Conservation (phyloP, 2,888 invertebrate genomes). For the Rhyacophila evoluta region DNA sequence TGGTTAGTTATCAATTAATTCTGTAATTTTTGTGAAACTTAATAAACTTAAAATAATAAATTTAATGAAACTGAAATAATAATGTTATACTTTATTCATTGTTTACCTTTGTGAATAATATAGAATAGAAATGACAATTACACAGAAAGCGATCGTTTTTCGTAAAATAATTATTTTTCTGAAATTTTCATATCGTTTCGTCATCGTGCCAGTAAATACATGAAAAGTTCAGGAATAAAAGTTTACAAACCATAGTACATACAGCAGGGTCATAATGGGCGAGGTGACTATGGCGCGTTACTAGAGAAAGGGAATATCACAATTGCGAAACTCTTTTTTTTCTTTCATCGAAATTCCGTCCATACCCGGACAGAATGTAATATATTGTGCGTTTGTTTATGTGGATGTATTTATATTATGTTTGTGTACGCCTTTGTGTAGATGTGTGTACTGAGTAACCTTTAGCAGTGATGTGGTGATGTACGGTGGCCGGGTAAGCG, state of each 20-base stretch:
- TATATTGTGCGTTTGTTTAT: constrained; percentile 13
- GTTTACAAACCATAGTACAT: not conserved
- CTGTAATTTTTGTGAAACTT: too few species aligned
- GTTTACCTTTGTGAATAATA: too few species aligned
- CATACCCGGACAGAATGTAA: not conserved
- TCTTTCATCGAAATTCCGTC: not conserved
- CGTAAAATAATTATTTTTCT: too few species aligned
- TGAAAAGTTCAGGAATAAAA: not conserved
- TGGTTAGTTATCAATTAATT: too few species aligned
- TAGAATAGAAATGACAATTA: too few species aligned
- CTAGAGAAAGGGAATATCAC: constrained; percentile 20
- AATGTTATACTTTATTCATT: too few species aligned
- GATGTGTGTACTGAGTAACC: constrained; percentile 26
- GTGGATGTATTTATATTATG: not conserved
- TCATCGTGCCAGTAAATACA: too few species aligned
- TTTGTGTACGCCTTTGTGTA: not conserved
- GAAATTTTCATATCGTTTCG: too few species aligned
- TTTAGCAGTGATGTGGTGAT: constrained; percentile 33
- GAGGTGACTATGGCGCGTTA: not conserved
- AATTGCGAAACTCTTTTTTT: not conserved
- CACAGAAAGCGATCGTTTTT: too few species aligned
- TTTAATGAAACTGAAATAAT: too few species aligned
- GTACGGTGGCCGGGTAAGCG: constrained; percentile 28
- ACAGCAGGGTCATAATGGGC: not conserved
- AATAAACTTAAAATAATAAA: too few species aligned